Base-by-base conservation (phyloP, 2,113 vertebrate species). In the Sorex araneus region DNA sequence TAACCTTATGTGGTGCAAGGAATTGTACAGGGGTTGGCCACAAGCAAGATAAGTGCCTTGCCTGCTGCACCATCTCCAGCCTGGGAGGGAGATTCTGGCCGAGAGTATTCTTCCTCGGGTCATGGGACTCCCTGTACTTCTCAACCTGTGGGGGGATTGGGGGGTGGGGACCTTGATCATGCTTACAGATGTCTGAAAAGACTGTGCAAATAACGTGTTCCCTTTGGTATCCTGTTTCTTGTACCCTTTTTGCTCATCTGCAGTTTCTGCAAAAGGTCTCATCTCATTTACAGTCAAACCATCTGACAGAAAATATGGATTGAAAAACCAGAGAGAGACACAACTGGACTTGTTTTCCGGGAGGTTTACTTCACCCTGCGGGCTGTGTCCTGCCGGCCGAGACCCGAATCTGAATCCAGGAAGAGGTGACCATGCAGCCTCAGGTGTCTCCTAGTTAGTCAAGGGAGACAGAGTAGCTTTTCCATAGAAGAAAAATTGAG, bases 191-290 rank as follows among this genome's bases (percentile, higher is more conserved):
- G 64, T 34, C 82, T 27, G 71, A 94, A 91, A 92, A 87, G 74
- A 43, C 57, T 60, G 23, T 25, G 25, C 27, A 81, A 74, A 94
- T 70, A 95, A 88, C 0, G 1, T 0, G 3, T 63, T 94, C 74
- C 43, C 69, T 86, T 87, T 84, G 74, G 73, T 47, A 84, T 30
- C 18, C 7, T 60, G 83, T 70, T 63, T 75, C 88, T 43, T 50
- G 32, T 16, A 60, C 30, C 71, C 79, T 83, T 94, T 89, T 43
- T 93, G 84, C 13, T 78, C 75, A 67, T 32, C 36, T 21, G 71
- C 73, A 74, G 83, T 81, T n/a, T 57, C 70, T 71, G 80, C 75
- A 82, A 97, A 96, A 77, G 76, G 93, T 93, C 90, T 80, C 1
- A 27, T 90, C 90, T 94, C 2, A 0, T 87, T 96, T 94, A 66